Evolutionary conservation across 37 sponge, comb jelly and placozoan species (phyloP).

Genomic region (Halichondria panicea): DNA sequence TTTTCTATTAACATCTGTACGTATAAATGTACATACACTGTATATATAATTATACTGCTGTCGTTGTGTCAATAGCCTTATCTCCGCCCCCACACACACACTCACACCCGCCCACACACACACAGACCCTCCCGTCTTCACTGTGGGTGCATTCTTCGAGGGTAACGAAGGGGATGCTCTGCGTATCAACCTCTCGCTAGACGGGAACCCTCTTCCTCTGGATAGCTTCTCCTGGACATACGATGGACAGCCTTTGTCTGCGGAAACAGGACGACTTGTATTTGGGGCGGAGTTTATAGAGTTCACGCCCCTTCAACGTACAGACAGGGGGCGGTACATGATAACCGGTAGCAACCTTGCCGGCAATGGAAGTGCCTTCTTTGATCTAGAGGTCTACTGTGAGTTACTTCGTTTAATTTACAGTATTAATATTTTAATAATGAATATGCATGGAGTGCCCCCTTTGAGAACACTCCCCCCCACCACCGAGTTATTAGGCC

Average conservation of each 20-base stretch:
- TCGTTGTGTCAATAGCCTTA: too few species aligned
- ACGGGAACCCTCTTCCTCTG: neutral
- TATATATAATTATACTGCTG: too few species aligned
- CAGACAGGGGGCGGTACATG: neutral
- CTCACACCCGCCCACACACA: too few species aligned
- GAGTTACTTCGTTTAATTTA: too few species aligned
- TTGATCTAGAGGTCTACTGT: neutral
- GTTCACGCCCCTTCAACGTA: neutral
- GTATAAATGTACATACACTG: too few species aligned
- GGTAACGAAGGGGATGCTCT: neutral
- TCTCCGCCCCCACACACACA: too few species aligned
- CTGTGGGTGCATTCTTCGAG: neutral
- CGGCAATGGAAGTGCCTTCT: neutral
- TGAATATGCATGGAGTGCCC: too few species aligned
- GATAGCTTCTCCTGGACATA: neutral
- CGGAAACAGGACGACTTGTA: neutral
- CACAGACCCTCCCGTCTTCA: neutral
- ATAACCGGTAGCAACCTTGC: neutral
- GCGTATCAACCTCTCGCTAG: neutral
- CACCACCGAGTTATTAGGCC: too few species aligned
- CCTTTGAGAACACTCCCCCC: too few species aligned
- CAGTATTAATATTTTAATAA: too few species aligned
- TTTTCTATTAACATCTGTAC: too few species aligned
- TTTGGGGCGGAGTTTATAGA: neutral
- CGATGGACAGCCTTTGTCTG: neutral